phyloP scores from a whole-genome alignment of 2,888 invertebrate species.

The Drosophila diplacantha region DNA sequence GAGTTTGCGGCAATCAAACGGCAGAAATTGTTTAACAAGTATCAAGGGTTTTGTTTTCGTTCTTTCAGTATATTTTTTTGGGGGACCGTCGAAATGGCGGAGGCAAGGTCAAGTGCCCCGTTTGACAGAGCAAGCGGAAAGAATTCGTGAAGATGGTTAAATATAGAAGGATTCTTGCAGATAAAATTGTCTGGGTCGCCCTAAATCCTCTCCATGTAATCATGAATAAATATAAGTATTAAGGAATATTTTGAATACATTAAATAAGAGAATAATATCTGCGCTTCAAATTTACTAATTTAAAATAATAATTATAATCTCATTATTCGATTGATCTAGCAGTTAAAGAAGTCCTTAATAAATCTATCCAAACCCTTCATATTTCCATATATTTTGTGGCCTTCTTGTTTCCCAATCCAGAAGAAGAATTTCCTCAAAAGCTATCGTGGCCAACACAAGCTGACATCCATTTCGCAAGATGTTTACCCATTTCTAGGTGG shows the following conservation, averaged over 20 bases:
- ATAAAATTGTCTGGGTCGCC: not conserved
- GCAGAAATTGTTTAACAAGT: constrained; percentile 46
- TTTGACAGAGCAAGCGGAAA: constrained; percentile 9
- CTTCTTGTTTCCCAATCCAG: not conserved
- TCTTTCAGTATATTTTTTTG: constrained; percentile 12
- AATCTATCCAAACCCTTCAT: not conserved
- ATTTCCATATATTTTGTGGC: not conserved
- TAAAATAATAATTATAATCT: too few relatives aligned
- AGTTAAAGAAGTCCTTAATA: not conserved
- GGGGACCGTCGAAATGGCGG: constrained; percentile 42
- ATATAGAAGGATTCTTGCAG: not conserved
- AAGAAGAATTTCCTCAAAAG: not conserved
- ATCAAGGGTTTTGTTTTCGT: constrained; percentile 46
- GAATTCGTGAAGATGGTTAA: not conserved
- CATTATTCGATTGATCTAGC: too few relatives aligned
- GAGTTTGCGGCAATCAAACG: constrained; percentile 39
- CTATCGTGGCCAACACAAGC: not conserved
- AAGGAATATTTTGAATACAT: not conserved
- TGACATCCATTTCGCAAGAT: not conserved
- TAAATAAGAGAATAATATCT: not conserved
- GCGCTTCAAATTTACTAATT: not conserved
- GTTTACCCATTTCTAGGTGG: constrained; percentile 5
- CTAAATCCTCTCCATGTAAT: not conserved
- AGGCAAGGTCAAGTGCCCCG: constrained; percentile 55
- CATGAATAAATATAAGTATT: not conserved